Evolutionary conservation across 2,797 vertebrate genomes (phyloP).

Genomic region (Halcyon badia): DNA sequence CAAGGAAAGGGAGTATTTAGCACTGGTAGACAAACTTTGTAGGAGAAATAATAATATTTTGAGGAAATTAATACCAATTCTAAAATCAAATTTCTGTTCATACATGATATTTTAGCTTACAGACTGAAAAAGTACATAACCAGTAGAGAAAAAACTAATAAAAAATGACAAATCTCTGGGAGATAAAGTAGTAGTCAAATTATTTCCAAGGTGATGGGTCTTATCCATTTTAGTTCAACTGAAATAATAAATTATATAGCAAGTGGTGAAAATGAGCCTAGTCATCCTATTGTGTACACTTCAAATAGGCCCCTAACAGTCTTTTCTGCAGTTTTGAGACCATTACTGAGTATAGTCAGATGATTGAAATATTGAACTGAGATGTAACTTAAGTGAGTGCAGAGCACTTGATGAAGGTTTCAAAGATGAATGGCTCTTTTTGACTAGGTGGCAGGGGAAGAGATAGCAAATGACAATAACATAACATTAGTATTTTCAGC

Average conservation of each 20-base stretch:
- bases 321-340: background rate
- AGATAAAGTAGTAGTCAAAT: background rate
- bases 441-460: background rate
- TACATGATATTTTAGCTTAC: background rate
- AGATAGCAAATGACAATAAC: background rate
- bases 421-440: background rate
- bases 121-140: background rate
- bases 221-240: background rate
- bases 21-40: background rate
- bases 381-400: background rate
- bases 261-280: background rate
- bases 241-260: background rate
- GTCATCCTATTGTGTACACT: background rate
- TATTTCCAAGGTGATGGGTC: background rate
- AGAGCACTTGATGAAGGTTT: background rate
- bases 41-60: background rate
- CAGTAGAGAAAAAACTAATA: background rate
- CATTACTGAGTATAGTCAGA: background rate
- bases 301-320: background rate
- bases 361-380: background rate
- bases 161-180: no score
- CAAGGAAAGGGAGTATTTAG: background rate
- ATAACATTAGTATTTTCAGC: background rate
- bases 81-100: background rate
- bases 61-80: background rate